Conservation (phyloP, 2,888 invertebrate species). For the Drosophila mimetica region DNA sequence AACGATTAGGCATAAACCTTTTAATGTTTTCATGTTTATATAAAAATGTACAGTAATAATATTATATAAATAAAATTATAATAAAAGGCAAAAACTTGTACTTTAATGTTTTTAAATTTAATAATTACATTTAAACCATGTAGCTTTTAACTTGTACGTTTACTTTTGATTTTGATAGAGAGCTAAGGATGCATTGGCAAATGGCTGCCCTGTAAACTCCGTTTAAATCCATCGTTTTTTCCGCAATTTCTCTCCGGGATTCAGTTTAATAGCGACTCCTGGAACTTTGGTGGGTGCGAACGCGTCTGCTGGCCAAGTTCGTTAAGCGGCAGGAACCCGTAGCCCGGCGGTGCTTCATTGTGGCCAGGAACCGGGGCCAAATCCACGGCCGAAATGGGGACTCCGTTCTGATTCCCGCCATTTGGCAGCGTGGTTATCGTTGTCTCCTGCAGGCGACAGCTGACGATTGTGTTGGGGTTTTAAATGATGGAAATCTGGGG, state of each 20-base stretch:
- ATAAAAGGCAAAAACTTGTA: not conserved
- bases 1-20: not conserved
- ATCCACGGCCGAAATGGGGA: conserved; percentile 28
- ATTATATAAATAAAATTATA: not conserved
- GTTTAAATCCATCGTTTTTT: conserved; percentile 4
- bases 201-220: conserved; percentile 61
- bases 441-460: conserved; percentile 82
- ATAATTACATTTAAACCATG: not conserved
- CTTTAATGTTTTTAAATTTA: not conserved
- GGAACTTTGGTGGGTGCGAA: conserved; percentile 54
- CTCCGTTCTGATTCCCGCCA: conserved; percentile 54
- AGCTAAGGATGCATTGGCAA: not conserved
- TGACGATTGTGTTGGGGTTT: conserved; percentile 12
- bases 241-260: not conserved
- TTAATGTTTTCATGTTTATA: not conserved
- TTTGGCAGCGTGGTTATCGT: conserved; percentile 80
- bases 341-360: conserved; percentile 42
- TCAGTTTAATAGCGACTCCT: conserved; percentile 63
- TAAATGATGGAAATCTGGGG: not conserved
- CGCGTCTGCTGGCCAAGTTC: conserved; percentile 51
- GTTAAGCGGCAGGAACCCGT: conserved; percentile 56
- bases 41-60: no score
- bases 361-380: conserved; percentile 20
- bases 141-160: not conserved
- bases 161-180: conserved; percentile 15